Conservation (phyloP, 2,113 vertebrate species). For the Pterocles burchelli region DNA sequence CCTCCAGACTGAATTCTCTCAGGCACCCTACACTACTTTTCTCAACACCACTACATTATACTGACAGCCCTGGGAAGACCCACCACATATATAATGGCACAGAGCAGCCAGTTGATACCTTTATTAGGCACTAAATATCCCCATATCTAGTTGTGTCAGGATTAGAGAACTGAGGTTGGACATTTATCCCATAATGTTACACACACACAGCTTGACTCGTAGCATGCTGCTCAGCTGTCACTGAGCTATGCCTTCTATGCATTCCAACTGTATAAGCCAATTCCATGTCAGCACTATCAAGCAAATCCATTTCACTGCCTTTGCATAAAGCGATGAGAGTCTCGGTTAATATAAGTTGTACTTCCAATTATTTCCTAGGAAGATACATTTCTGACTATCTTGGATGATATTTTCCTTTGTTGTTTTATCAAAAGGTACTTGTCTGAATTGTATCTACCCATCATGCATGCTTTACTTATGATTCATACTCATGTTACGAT, state of each 20-base stretch:
- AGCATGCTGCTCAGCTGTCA: background rate
- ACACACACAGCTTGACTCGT: background rate
- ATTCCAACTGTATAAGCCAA: background rate
- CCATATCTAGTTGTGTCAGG: background rate
- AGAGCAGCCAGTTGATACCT: background rate
- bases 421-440: background rate
- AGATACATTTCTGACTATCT: background rate
- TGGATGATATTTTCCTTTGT: background rate
- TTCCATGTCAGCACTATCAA: background rate
- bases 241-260: background rate
- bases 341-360: background rate
- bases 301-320: background rate
- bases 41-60: background rate
- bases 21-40: background rate
- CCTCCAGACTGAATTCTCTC: background rate
- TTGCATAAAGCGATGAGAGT: background rate
- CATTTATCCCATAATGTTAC: background rate
- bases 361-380: background rate
- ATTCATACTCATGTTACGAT: background rate
- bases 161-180: background rate
- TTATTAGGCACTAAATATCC: background rate
- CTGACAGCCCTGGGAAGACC: background rate
- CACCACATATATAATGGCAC: background rate
- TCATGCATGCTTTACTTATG: background rate
- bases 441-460: background rate